phyloP scores from a whole-genome alignment of 2,797 vertebrate genomes.

The Sibirionetta formosa region DNA sequence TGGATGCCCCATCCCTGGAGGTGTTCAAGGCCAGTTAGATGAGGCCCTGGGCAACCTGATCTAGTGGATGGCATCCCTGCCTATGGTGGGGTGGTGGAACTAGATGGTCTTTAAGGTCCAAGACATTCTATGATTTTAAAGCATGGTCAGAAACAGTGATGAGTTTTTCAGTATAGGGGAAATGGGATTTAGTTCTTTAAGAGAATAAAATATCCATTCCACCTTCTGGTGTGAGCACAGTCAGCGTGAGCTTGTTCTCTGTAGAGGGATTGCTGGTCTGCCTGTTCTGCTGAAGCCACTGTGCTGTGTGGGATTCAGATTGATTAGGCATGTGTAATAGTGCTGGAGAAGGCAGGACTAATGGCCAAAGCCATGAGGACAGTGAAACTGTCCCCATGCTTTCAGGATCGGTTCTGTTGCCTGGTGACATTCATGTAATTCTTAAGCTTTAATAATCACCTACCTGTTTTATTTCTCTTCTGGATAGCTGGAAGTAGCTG shows the following conservation, averaged over 20 bases:
- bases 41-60: no score
- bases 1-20: no score
- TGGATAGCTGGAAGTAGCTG: background rate
- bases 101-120: no score
- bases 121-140: background rate
- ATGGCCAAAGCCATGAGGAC: background rate
- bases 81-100: no score
- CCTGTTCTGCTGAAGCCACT: background rate
- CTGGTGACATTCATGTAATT: background rate
- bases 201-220: background rate
- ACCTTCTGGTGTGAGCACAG: background rate
- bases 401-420: background rate
- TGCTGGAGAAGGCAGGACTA: background rate
- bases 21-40: no score
- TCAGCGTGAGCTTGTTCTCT: background rate
- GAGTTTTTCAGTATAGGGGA: background rate
- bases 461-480: background rate
- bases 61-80: no score
- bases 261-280: background rate
- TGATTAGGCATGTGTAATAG: background rate
- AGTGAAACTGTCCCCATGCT: background rate
- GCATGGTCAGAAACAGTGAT: rapidly evolving
- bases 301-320: background rate
- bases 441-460: background rate
- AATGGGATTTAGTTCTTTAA: rapidly evolving